These are phyloP conservation scores for Vesta saturnalis DNA, from an alignment of 2,888 invertebrate species.

Conservation along the genomic window DNA sequence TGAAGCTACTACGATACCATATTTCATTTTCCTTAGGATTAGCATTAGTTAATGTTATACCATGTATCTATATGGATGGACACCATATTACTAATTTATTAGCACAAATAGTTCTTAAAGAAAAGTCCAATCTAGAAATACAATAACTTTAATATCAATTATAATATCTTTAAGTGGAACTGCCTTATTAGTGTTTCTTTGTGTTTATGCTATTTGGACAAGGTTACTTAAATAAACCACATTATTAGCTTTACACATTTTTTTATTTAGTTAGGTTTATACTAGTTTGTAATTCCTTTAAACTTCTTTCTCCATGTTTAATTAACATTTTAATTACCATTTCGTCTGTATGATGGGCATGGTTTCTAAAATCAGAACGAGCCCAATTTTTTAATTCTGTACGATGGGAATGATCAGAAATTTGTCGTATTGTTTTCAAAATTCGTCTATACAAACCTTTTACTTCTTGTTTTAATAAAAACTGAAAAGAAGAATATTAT, in stretches of 20 bases:
- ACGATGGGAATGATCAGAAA: slow-evolving; percentile 72
- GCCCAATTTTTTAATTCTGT: slow-evolving; percentile 78
- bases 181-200: slow-evolving; percentile 67
- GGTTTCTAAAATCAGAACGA: slow-evolving; percentile 75
- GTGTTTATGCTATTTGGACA: slow-evolving; percentile 45
- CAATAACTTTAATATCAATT: slow-evolving; percentile 71
- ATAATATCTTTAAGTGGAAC: slow-evolving; percentile 80
- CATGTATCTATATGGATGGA: slow-evolving; percentile 94
- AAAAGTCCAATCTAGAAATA: slow-evolving; percentile 26
- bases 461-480: slow-evolving; percentile 82
- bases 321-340: slow-evolving; percentile 76
- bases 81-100: slow-evolving; percentile 84
- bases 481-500: too few relatives aligned
- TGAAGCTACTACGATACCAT: slow-evolving; percentile 81
- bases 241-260: too few relatives aligned
- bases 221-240: slow-evolving; percentile 30
- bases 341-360: slow-evolving; percentile 78
- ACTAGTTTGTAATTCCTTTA: slow-evolving; percentile 74
- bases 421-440: slow-evolving; percentile 72
- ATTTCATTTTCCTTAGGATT: slow-evolving; percentile 90
- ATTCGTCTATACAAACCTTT: slow-evolving; percentile 79
- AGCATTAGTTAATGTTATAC: slow-evolving; percentile 90
- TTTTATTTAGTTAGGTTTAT: slow-evolving; percentile 67
- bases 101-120: slow-evolving; percentile 56
- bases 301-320: slow-evolving; percentile 74